Evolutionary conservation across 2,888 invertebrate species (phyloP).

Genomic region (Synergus itoensis): DNA sequence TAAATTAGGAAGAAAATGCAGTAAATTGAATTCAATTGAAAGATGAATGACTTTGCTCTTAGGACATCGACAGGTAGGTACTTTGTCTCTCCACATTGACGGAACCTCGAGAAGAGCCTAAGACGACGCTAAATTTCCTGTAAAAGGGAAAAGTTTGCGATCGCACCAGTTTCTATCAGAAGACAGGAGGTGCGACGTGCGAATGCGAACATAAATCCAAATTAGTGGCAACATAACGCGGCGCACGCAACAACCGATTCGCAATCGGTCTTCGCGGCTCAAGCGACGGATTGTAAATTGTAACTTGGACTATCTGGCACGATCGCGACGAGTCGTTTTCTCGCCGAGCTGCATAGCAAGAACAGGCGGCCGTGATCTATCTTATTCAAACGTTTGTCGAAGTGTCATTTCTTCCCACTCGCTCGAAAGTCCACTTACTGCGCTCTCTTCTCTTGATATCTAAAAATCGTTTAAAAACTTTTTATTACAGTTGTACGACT

Average conservation of each 20-base stretch:
- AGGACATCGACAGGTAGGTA: not conserved
- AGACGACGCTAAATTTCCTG: slow-evolving; percentile 47
- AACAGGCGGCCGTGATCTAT: slow-evolving; percentile 46
- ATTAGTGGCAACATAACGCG: slow-evolving; percentile 73
- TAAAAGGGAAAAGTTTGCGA: slow-evolving; percentile 50
- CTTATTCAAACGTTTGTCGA: slow-evolving; percentile 53
- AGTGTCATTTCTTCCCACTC: slow-evolving; percentile 45
- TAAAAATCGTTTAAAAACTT: not conserved
- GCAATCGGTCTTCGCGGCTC: slow-evolving; percentile 33
- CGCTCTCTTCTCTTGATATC: not conserved
- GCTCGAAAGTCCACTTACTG: slow-evolving; percentile 25
- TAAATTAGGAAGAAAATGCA: not conserved
- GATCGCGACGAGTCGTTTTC: slow-evolving; percentile 52
- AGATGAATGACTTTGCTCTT: not conserved
- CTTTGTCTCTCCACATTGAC: slow-evolving; percentile 20
- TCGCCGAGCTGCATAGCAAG: slow-evolving; percentile 44
- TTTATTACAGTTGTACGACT: not conserved
- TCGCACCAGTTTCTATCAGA: slow-evolving; percentile 20
- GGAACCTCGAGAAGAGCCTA: slow-evolving; percentile 30
- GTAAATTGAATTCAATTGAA: not conserved
- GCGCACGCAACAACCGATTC: slow-evolving; percentile 53
- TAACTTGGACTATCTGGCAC: slow-evolving; percentile 47
- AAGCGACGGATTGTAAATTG: slow-evolving; percentile 53
- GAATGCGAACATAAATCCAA: slow-evolving; percentile 77
- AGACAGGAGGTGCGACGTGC: slow-evolving; percentile 63